Percentiles rank a stretch among this genome's conserved stretches.
These are phyloP conservation scores for Microcebus griseorufus DNA, from an alignment of 2,113 vertebrate species.

Conservation along the genomic window DNA sequence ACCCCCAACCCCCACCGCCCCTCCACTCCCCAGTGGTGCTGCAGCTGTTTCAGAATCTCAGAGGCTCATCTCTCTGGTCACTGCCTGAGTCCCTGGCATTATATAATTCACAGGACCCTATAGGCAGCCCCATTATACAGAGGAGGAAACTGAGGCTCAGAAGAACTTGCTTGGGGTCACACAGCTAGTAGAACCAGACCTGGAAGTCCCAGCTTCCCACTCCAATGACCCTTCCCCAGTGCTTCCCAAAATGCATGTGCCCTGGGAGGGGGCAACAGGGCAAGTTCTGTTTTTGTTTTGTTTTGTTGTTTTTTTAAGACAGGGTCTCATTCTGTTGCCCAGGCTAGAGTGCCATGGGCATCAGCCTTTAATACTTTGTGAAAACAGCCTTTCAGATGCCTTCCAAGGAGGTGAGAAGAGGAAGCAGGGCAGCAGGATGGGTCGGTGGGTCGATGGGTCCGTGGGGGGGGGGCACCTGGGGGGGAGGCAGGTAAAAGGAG, in stretches of 20 bases:
- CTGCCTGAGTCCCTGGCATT: background rate
- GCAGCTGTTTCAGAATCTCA: background rate
- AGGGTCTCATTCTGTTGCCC: too few relatives aligned
- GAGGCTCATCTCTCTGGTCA: background rate
- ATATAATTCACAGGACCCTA: background rate
- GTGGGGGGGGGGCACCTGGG: too few relatives aligned
- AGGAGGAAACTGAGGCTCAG: background rate
- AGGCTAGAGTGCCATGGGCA: too few relatives aligned
- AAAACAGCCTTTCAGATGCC: background rate
- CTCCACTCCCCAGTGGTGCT: accelerated
- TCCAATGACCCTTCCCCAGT: background rate
- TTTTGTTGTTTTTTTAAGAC: too few relatives aligned
- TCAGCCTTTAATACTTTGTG: background rate
- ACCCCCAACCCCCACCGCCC: background rate
- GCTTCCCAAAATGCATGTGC: background rate
- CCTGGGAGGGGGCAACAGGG: background rate
- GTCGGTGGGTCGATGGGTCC: too few relatives aligned
- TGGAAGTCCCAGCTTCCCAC: background rate
- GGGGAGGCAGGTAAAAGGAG: background rate
- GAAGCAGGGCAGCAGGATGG: background rate
- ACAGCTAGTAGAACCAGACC: background rate
- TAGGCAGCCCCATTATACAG: background rate
- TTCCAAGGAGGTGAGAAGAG: background rate
- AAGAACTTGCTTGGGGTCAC: background rate
- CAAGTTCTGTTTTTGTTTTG: background rate